A percentile compares a stretch with the other conserved stretches of the same genome.
Conservation (phyloP, 2,113 vertebrate species). For the Emydocephalus ijimae region DNA sequence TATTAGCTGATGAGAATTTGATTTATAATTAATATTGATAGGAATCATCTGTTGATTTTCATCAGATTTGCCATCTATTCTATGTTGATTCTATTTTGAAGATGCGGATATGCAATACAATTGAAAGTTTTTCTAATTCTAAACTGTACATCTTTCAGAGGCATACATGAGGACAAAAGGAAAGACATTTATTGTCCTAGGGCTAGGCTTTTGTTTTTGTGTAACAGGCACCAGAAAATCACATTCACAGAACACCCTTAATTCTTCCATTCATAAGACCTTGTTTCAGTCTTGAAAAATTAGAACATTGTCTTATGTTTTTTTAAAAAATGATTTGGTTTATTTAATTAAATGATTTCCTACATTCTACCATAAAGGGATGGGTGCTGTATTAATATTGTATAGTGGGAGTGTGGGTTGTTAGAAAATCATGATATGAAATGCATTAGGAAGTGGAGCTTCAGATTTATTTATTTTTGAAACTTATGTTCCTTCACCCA, state of each 20-base stretch:
- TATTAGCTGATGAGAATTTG: neutral
- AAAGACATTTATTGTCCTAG: neutral
- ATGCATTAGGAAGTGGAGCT: neutral
- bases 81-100: neutral
- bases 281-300: neutral
- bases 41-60: neutral
- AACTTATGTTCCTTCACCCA: neutral
- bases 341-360: neutral
- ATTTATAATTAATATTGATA: neutral
- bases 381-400: neutral
- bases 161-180: neutral
- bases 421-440: neutral
- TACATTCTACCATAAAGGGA: neutral
- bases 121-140: neutral
- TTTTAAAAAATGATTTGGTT: neutral
- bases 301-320: neutral
- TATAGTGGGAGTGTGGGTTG: neutral
- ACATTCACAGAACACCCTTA: neutral
- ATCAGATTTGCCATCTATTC: neutral
- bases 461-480: neutral
- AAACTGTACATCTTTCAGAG: neutral
- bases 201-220: neutral
- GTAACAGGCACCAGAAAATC: neutral
- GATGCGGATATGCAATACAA: neutral
- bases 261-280: neutral